Percentiles rank a stretch among this genome's conserved stretches.
phyloP scores from a whole-genome alignment of 2,113 vertebrate species.

The Lophochroa leadbeateri region DNA sequence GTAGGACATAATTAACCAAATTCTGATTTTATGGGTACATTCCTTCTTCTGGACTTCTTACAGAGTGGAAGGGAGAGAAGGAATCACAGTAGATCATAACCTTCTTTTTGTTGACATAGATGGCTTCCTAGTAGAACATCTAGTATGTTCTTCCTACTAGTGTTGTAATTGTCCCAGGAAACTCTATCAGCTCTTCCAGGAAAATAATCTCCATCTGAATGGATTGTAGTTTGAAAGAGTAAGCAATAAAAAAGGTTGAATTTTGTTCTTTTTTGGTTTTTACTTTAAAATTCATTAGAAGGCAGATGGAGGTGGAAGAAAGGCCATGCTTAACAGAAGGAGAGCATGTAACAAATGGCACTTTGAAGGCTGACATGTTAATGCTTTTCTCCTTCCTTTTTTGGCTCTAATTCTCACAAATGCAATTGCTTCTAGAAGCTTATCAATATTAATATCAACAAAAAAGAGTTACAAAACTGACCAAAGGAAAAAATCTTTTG shows the following conservation, averaged over 20 bases:
- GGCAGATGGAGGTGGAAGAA: conserved; percentile 2
- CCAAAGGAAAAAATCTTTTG: neutral
- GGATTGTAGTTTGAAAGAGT: neutral
- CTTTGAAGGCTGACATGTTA: neutral
- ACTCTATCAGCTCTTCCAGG: neutral
- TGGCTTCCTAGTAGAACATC: neutral
- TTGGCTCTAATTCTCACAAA: neutral
- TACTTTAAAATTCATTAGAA: neutral
- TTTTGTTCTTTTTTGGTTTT: neutral
- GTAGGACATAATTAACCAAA: neutral
- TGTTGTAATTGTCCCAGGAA: neutral
- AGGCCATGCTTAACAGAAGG: neutral
- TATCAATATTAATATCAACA: neutral
- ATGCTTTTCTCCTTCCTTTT: neutral
- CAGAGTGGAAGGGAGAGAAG: neutral
- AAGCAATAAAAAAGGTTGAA: neutral
- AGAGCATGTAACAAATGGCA: neutral
- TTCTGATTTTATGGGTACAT: neutral
- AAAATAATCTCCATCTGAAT: neutral
- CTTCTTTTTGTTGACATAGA: neutral
- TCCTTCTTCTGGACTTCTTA: neutral
- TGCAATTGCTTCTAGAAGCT: conserved; percentile 1
- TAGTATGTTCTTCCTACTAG: neutral
- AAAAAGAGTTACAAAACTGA: neutral
- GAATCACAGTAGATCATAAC: neutral